Percentiles rank a stretch among this genome's conserved stretches.
These are phyloP conservation scores for Drosophila mauritiana DNA, from an alignment of 1,140 invertebrate species.

Conservation along the genomic window DNA sequence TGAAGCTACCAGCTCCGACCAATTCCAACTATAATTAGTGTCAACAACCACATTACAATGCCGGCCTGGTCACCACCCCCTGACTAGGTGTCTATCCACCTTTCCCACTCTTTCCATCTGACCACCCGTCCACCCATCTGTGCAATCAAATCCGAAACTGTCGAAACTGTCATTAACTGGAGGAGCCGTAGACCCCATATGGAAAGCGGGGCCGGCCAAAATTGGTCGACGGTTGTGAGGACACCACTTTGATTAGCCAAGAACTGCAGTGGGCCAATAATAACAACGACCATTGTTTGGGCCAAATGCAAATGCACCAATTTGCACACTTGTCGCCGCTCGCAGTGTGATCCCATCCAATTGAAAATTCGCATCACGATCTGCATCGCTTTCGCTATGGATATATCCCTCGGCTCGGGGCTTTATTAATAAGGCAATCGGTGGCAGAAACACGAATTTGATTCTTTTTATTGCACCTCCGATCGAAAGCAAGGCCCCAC, in stretches of 20 bases:
- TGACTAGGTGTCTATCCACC: slow-evolving; percentile 1
- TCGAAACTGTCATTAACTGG: slow-evolving; percentile 74
- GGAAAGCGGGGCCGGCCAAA: slow-evolving; percentile 37
- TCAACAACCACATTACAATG: slow-evolving; percentile 82
- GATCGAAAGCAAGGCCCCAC: slow-evolving; percentile 22
- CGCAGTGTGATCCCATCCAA: slow-evolving; percentile 33
- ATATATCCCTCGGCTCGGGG: slow-evolving; percentile 4
- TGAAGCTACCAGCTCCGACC: slow-evolving; percentile 34
- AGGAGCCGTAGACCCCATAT: slow-evolving; percentile 39
- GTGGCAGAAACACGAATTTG: slow-evolving; percentile 48
- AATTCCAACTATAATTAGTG: slow-evolving; percentile 83
- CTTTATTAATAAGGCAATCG: slow-evolving; percentile 49
- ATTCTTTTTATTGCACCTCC: slow-evolving; percentile 68
- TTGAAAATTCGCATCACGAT: slow-evolving; percentile 66
- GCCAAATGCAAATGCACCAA: slow-evolving; percentile 62
- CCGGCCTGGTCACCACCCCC: slow-evolving; percentile 25
- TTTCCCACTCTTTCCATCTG: slow-evolving; percentile 17
- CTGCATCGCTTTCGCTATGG: slow-evolving; percentile 59
- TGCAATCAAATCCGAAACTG: slow-evolving; percentile 78
- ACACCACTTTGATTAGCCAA: slow-evolving; percentile 56
- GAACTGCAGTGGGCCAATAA: slow-evolving; percentile 49
- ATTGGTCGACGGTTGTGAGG: slow-evolving; percentile 20
- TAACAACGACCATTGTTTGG: slow-evolving; percentile 32
- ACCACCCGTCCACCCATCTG: slow-evolving; percentile 20
- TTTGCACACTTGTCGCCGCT: slow-evolving; percentile 50